Evolutionary conservation across 2,888 invertebrate species (phyloP), one percentile per base, ranked within the genome.

Genomic region (Oasisia sp.): DNA sequence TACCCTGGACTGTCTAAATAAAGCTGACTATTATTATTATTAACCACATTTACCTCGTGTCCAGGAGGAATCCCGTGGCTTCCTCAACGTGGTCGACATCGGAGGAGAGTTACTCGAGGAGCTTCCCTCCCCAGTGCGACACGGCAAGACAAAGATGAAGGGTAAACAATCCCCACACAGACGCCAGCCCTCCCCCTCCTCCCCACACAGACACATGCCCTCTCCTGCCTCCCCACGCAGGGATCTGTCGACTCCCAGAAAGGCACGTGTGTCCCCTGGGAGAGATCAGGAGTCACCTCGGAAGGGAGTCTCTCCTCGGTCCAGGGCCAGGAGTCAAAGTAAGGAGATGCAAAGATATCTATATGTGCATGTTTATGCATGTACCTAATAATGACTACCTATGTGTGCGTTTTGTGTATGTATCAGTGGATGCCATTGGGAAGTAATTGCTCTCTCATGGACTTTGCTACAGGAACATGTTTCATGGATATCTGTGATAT

Each of bases 81-180:
- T 92, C 92, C 58, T 94, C 56, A 94, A 94, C 92, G 94, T 94
- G 11, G 93, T 93, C 7, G 94, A 94, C 92, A 92, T 94, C 2
- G 92, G 93, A 27, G 91, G 92, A 14, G 92, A 56, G 27, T 74
- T 90, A 14, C 90, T 93, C 32, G 92, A 91, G 5, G 93, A 94
- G 32, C 91, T 94, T 32, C 50, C 93, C n/a, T 56, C 94, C 32
- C 92, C 93, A n/a, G 32, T 92, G 45, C 92, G 91, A 7, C 91
- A 74, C 14, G 74, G 91, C n/a, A 90, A 56, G 89, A 74, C 74
- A 74, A 74, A 74, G 74, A n/a, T n/a, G 27, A 74, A 74, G 74
- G 74, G 74, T 7, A 74, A 27, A 74, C 14, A 14, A 27, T 74
- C 74, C 74, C 74, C 74, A 74, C 90, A 92, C 32, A n/a, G 89